A percentile compares a stretch with the other conserved stretches of the same genome.
Conservation (phyloP, 2,113 vertebrate species). For the Columba janthina region DNA sequence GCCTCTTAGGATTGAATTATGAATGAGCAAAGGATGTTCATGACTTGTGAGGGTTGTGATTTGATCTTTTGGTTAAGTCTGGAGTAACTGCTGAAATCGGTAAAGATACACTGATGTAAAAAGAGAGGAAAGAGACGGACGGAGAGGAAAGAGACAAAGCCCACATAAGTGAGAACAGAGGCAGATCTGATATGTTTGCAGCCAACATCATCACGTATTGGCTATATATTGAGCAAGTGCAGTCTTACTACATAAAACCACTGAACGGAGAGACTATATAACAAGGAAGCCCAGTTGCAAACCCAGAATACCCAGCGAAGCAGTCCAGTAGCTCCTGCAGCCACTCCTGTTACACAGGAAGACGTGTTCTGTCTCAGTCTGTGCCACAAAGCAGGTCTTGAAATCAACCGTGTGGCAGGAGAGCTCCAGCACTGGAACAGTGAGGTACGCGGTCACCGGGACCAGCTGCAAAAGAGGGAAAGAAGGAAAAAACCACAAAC, state of each 20-base stretch:
- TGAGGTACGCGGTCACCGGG: slow-evolving; percentile 78
- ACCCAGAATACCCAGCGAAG: slow-evolving; percentile 75
- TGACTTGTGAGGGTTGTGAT: not conserved
- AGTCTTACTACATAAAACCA: not conserved
- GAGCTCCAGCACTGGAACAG: slow-evolving; percentile 77
- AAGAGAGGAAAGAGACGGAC: no score
- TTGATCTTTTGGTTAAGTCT: not conserved
- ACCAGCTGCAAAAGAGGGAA: slow-evolving; percentile 72
- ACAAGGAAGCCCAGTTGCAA: not conserved
- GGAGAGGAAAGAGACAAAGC: not conserved
- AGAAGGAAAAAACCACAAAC: not conserved
- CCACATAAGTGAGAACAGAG: not conserved
- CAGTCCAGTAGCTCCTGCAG: slow-evolving; percentile 82
- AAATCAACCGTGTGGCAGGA: slow-evolving; percentile 81
- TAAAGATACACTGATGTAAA: not conserved
- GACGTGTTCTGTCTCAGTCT: slow-evolving; percentile 71
- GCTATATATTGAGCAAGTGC: not conserved
- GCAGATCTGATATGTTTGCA: not conserved
- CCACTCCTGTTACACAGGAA: slow-evolving; percentile 76
- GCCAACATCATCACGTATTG: not conserved
- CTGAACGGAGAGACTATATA: rapidly evolving
- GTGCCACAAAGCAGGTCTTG: slow-evolving; percentile 81
- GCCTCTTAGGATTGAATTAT: not conserved
- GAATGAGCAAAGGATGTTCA: not conserved
- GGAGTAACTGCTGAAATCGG: not conserved